phyloP scores from a whole-genome alignment of 2,113 vertebrate species.

The Candoia aspera region DNA sequence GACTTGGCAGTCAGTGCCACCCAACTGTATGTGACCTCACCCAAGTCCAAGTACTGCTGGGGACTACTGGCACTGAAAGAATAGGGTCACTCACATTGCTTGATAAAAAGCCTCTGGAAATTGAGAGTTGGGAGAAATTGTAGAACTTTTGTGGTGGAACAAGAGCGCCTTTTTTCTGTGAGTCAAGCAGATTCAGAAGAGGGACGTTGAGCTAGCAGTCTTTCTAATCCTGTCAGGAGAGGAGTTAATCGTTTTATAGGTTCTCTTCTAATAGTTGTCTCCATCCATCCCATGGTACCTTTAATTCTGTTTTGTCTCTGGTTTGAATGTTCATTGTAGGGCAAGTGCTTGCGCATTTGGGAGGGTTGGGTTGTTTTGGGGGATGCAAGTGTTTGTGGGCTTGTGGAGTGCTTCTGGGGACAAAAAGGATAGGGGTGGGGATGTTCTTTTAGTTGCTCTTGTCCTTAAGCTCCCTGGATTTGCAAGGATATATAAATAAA shows the following conservation, averaged over 20 bases:
- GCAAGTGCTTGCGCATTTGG: neutral
- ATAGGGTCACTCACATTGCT: neutral
- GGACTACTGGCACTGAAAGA: neutral
- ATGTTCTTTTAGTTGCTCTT: neutral
- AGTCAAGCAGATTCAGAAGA: neutral
- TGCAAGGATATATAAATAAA: neutral
- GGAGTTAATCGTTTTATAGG: neutral
- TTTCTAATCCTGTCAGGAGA: neutral
- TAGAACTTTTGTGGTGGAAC: neutral
- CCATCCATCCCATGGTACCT: neutral
- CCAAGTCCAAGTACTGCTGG: neutral
- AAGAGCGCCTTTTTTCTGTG: neutral
- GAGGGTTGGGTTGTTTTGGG: neutral
- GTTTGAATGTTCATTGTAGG: neutral
- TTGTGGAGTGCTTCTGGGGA: neutral
- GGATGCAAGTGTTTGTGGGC: neutral
- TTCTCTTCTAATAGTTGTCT: neutral
- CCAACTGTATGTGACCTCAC: neutral
- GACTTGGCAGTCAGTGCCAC: too few species aligned
- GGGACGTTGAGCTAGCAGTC: neutral
- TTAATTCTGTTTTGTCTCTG: neutral
- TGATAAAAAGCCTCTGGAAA: neutral
- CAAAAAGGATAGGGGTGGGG: neutral
- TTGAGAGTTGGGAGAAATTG: neutral
- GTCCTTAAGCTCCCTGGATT: neutral